Conservation (phyloP, 2,797 vertebrate genomes). For the Ctenochaetus hawaiiensis region DNA sequence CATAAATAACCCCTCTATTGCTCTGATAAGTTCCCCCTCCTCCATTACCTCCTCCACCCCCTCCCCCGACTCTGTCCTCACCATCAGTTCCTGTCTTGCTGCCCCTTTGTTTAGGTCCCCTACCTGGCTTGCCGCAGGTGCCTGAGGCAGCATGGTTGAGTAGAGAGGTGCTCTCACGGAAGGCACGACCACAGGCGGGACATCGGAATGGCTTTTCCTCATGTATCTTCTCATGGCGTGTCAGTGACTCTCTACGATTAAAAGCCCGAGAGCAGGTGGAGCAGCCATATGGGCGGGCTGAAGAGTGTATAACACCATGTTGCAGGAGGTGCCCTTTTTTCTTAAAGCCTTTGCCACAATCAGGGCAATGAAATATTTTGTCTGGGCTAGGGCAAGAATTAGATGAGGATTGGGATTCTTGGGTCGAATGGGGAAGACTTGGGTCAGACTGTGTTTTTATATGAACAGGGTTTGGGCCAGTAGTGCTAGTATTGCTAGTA, state of each 20-base stretch:
- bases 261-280: slow-evolving; percentile 93
- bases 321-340: slow-evolving; percentile 96
- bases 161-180: slow-evolving; percentile 89
- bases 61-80: slow-evolving; percentile 85
- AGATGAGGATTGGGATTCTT: slow-evolving; percentile 80
- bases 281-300: slow-evolving; percentile 93
- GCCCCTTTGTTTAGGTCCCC: slow-evolving; percentile 85
- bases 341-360: slow-evolving; percentile 95
- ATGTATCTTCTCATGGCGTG: slow-evolving; percentile 95
- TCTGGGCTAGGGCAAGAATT: slow-evolving; percentile 87
- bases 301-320: slow-evolving; percentile 94
- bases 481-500: slow-evolving; percentile 83
- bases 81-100: slow-evolving; percentile 84
- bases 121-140: slow-evolving; percentile 90
- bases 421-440: slow-evolving; percentile 87
- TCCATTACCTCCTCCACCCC: slow-evolving; percentile 84
- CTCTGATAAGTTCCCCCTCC: slow-evolving; percentile 85
- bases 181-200: slow-evolving; percentile 91
- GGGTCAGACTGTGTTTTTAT: slow-evolving; percentile 86
- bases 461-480: slow-evolving; percentile 84
- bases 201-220: slow-evolving; percentile 94
- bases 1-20: slow-evolving; percentile 85
- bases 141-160: slow-evolving; percentile 91
- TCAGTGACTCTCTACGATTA: slow-evolving; percentile 96
- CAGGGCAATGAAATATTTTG: slow-evolving; percentile 92